Evolutionary conservation across 2,113 vertebrate species (phyloP), one percentile per base, ranked within the genome.

Genomic region (Amphiprion ocellaris): DNA sequence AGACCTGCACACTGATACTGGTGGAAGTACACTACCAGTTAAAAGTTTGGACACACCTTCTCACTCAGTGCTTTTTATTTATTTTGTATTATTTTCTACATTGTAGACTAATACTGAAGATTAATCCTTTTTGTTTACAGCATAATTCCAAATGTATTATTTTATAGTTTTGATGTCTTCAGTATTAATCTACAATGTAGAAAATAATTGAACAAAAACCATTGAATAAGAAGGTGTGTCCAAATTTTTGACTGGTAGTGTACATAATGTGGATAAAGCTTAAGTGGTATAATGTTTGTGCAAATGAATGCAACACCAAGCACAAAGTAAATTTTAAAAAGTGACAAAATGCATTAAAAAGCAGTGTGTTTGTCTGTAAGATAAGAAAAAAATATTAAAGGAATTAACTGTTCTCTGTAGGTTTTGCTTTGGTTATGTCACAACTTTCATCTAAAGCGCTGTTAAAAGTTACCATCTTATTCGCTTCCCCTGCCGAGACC

Each of bases 391-490:
- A 15, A 17, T 21, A 68, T 11, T 21, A 6, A 28, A 39, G 24
- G 39, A 79, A 70, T 59, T 17, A 85, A 30, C 5, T 16, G 49
- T 79, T 62, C 47, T 52, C 0, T 55, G 4, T 17, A 15, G 6
- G 47, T 61, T 66, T 63, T 69, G 37, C 3, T 59, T 71, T 39
- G 11, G 21, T 41, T 4, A 4, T 23, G 54, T 68, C 30, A 44
- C 55, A 59, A 44, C 52, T 30, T 68, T 39, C 50, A 74, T 55
- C 60, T 26, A 19, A 66, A 53, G 26, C 41, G 14, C 77, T 66
- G 64, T 52, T 67, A 50, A 80, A 16, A 76, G 10, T 37, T 44
- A 71, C n/a, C 65, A 30, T 66, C 56, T 56, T n/a, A n/a, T 67
- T 79, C 33, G 19, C 50, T 59, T 82, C 53, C 56, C 10, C 17